Percentiles rank a stretch among this genome's conserved stretches.
Conservation (phyloP, 2,113 vertebrate species). For the Brachyhypopomus gauderio region DNA sequence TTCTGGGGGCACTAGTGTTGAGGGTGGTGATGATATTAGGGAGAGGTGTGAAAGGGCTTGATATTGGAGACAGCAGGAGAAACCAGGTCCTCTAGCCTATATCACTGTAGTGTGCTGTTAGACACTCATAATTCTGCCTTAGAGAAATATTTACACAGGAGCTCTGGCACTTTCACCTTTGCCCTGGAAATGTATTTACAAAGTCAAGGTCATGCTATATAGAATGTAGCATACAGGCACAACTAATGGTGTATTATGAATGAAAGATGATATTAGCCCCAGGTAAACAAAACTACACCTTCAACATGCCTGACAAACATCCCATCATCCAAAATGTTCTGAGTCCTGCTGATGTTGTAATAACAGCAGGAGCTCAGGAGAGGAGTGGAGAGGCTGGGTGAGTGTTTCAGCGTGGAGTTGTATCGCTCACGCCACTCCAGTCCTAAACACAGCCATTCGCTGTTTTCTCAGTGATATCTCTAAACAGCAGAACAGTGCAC, state of each 20-base stretch:
- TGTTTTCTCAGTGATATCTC: conserved; percentile 32
- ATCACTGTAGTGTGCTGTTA: not conserved
- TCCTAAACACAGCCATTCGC: not conserved
- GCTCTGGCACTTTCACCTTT: conserved; percentile 40
- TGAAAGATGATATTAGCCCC: conserved; percentile 26
- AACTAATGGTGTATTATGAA: conserved; percentile 9
- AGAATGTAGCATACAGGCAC: conserved; percentile 6
- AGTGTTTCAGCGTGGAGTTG: conserved; percentile 18
- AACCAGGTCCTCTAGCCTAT: not conserved
- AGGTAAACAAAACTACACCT: conserved; percentile 40
- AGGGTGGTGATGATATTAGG: no score
- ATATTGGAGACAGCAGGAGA: not conserved
- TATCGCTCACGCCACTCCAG: conserved; percentile 1
- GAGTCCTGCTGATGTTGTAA: conserved; percentile 10
- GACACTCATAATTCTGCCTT: conserved; percentile 16
- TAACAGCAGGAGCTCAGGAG: conserved; percentile 34
- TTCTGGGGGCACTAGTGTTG: no score
- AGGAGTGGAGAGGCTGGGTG: conserved; percentile 21
- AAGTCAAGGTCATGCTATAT: conserved; percentile 9
- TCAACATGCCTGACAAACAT: conserved; percentile 13
- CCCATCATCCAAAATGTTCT: not conserved
- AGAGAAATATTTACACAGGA: conserved; percentile 43
- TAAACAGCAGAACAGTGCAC: conserved; percentile 6
- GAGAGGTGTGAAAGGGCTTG: no score
- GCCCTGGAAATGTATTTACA: conserved; percentile 19